These are phyloP conservation scores for Rhinogobius similis DNA, from an alignment of 2,113 vertebrate genomes.

Conservation along the genomic window DNA sequence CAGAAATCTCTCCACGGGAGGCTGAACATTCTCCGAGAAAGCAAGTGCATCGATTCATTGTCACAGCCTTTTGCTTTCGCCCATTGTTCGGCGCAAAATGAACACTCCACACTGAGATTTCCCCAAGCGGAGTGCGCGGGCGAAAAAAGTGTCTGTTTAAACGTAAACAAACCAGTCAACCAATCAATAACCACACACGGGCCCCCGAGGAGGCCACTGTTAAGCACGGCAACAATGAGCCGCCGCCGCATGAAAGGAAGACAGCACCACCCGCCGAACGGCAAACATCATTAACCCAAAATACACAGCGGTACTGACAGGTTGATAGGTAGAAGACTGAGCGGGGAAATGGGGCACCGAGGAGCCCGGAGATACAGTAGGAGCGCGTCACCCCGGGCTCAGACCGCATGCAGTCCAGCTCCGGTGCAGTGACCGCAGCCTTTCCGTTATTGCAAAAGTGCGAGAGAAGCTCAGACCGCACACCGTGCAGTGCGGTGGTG, in stretches of 20 bases:
- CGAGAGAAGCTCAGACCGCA: too few relatives aligned
- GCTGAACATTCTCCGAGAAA: constrained; percentile 24
- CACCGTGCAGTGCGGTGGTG: too few relatives aligned
- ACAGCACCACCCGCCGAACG: constrained; percentile 28
- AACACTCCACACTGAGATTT: constrained; percentile 45
- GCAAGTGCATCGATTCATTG: constrained; percentile 53
- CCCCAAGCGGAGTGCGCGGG: constrained; percentile 27
- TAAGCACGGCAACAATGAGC: constrained; percentile 42
- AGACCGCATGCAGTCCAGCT: too few relatives aligned
- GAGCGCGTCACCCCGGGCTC: too few relatives aligned
- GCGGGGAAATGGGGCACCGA: not conserved
- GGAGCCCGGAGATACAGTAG: not conserved
- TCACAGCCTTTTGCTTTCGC: constrained; percentile 23
- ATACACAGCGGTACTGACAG: constrained; percentile 21
- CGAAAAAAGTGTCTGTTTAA: constrained; percentile 38
- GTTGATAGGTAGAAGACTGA: constrained; percentile 18
- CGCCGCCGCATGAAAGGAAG: constrained; percentile 12
- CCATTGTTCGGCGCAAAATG: constrained; percentile 17
- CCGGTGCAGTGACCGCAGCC: too few relatives aligned
- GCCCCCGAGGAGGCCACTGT: constrained; percentile 32
- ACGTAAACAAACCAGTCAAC: constrained; percentile 62
- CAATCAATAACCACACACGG: constrained; percentile 52
- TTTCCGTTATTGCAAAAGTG: too few relatives aligned
- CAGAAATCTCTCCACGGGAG: constrained; percentile 20
- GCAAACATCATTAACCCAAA: constrained; percentile 28